Evolutionary conservation across 1,140 invertebrate species (phyloP), one percentile per base, ranked within the genome.

Genomic region (Zophobas morio): DNA sequence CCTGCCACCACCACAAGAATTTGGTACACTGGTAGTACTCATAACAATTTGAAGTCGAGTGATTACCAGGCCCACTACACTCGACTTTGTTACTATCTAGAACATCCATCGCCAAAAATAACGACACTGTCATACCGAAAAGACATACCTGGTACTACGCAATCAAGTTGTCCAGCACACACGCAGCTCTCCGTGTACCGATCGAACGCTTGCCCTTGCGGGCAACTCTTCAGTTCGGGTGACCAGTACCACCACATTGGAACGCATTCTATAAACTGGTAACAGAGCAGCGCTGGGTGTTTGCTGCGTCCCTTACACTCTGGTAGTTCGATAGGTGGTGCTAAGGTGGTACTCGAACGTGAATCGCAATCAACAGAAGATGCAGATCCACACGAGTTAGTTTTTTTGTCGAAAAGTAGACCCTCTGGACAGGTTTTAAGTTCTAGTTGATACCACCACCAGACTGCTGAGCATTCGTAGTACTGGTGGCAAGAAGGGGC

Each of bases 181-280:
- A 54, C 51, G 34, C 51, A 54, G 34, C 2, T 54, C 1, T 54
- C 34, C 20, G 63, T 40, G 33, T 35, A 42, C 5, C 37, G 63
- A 40, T 70, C 37, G 46, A 70, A 70, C n/a, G 2, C 32, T 70
- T 70, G 63, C 46, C 46, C 32, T 46, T 70, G 40, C 33, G 63
- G 63, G 37, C 63, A 70, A 33, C 6, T 70, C 39, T 20, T n/a
- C 5, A 70, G 34, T 20, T 42, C 32, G 3, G 34, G 3, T 8
- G 32, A 20, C 36, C 47, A 75, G 39, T 42, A 66, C 74, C 74
- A 75, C 20, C 39, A 60, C 8, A 54, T 33, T 39, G 2, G 6
- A 5, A 57, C 35, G 39, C 74, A 75, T 75, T 75, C 74, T 2
- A 34, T 66, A 56, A 39, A 75, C 36, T 75, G 74, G 36, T 39